A percentile compares a stretch with the other conserved stretches of the same genome.
Evolutionary conservation across 2,797 vertebrate species (phyloP).

Genomic region (Delichon dasypus): DNA sequence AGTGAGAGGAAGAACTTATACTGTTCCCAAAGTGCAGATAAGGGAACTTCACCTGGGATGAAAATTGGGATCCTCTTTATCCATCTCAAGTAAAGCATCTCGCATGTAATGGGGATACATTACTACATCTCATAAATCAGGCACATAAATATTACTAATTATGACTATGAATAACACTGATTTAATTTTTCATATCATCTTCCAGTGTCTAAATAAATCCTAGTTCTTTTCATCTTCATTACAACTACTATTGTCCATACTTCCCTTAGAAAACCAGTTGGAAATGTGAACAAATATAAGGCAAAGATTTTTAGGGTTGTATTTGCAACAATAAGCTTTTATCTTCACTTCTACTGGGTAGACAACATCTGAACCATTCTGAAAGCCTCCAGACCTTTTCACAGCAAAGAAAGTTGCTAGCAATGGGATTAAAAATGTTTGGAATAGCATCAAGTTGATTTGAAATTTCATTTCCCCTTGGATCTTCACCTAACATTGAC

Average conservation of each 20-base stretch:
- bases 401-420: background rate
- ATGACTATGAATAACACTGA: conserved; percentile 39
- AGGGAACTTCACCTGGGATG: background rate
- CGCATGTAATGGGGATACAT: background rate
- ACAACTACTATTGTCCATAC: conserved; percentile 28
- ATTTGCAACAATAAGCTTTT: background rate
- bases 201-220: conserved; percentile 62
- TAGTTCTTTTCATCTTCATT: conserved; percentile 63
- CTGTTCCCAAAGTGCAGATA: background rate
- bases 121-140: conserved; percentile 32
- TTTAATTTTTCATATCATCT: conserved; percentile 43
- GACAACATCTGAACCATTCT: background rate
- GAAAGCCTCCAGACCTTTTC: background rate
- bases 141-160: conserved; percentile 42
- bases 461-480: background rate
- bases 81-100: background rate
- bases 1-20: background rate
- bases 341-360: background rate
- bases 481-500: background rate
- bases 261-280: conserved; percentile 53
- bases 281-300: background rate
- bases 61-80: background rate
- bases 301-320: background rate
- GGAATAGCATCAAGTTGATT: background rate
- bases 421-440: background rate